Evolutionary conservation across 2,797 vertebrate species (phyloP), one percentile per base, ranked within the genome.

Genomic region (Echiichthys vipera): DNA sequence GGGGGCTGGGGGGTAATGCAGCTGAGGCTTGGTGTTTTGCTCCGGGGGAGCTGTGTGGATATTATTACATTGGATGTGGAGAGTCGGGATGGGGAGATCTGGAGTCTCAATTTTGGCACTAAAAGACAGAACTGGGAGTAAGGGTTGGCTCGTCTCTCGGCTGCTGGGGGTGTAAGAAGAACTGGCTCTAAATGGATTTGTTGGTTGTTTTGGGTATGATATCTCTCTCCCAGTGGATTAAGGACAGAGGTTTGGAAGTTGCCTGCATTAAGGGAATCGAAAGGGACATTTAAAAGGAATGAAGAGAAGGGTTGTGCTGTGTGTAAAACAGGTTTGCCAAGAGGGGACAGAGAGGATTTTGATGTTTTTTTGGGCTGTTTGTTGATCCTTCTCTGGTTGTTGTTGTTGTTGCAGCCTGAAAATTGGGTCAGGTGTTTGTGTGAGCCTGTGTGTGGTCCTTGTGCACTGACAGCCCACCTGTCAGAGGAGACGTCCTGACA

Each of bases 391-490:
- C 65, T 56, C 77, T 68, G 61, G 62, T 65, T 71, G 76, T 64
- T 77, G 69, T 51, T 78, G 70, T 29, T 66, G 71, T 40, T 61
- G 80, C 74, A 74, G 76, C 57, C 74, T 61, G 27, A 70, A 80
- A 90, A 89, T 17, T 87, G 84, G 90, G 90, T 90, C 91, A 91
- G 84, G 84, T 83, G 81, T 78, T 66, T 72, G 71, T 62, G 50
- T 39, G 51, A 15, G 25, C 9, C 51, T 24, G 53, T 27, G 46
- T 49, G 47, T 59, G 65, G 51, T 40, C 32, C 49, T 36, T 63
- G 65, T 42, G 69, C 37, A 64, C 65, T 65, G 64, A 81, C 67
- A 71, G 77, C 47, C 43, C 58, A 25, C 37, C 78, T 72, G 75
- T 84, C 72, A 62, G 69, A 69, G 51, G 42, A 79, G 74, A 82